Evolutionary conservation across 2,888 invertebrate species (phyloP), one percentile per base, ranked within the genome.

Genomic region (Xestia xanthographa): DNA sequence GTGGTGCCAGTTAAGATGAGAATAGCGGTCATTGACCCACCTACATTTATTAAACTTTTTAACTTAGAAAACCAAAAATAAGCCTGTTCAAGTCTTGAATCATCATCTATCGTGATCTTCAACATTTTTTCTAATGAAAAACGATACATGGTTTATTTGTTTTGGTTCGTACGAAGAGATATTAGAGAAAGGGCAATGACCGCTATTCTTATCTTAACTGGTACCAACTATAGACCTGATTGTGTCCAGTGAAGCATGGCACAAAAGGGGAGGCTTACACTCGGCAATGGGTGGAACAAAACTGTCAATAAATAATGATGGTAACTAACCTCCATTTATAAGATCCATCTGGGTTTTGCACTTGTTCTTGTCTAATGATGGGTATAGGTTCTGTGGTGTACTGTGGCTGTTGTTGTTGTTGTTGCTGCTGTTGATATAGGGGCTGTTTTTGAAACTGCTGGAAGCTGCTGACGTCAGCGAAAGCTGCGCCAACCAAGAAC

Each of bases 341-440:
- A 72, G 97, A 97, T 82, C 98, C 98, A 92, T 98, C 98, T 48
- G 97, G 97, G 88, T 98, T 98, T 34, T 98, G 97, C 89, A 97
- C 97, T 87, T 97, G 97, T 84, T 98, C 97, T 92, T 98, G 98
- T 74, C 97, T 93, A 66, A 98, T 93, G 77, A 98, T 98, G 22
- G 98, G 97, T 50, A 98, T 97, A 1, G 97, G 97, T 82, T 97
- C 97, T 6, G 97, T 97, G 0, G 95, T 92, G 63, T 97, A 96
- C 60, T 91, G 90, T 63, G 92, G 93, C 58, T 93, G 93, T 45
- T 92, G 93, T 45, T 92, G 48, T 34, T 90, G 90, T 43, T 90
- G 91, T 45, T 87, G 85, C 20, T 85, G 88, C 29, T 92, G 92
- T 65, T 92, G 92, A 66, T 92, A 92, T 38, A 92, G 89, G 3